Conservation (phyloP, 2,888 invertebrate genomes). For the Sinohyriopsis cumingii region DNA sequence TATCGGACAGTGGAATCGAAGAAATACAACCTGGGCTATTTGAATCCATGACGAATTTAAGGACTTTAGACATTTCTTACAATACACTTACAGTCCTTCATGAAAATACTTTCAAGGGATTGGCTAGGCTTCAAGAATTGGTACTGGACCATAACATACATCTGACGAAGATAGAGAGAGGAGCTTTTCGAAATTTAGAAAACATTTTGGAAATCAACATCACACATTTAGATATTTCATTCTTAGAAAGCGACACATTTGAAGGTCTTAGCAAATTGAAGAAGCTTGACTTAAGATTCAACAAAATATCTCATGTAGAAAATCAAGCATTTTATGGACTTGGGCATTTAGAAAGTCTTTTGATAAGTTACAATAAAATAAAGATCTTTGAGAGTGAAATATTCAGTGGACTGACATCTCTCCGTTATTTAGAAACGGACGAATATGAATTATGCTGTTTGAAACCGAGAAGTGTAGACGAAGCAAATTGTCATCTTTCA, state of each 20-base stretch:
- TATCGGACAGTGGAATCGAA: conserved; percentile 1
- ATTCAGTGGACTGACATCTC: conserved; percentile 12
- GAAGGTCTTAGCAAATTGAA: too few relatives aligned
- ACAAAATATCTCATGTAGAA: not conserved
- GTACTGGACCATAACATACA: not conserved
- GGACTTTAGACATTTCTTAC: not conserved
- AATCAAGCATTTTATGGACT: not conserved
- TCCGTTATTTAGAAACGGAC: conserved; percentile 16
- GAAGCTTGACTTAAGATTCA: too few relatives aligned
- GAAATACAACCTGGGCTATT: not conserved
- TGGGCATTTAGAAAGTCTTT: conserved; percentile 8
- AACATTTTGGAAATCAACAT: conserved; percentile 8
- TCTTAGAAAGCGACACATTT: too few relatives aligned
- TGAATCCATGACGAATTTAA: not conserved
- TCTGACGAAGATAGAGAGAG: conserved; percentile 4
- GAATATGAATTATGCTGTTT: conserved; percentile 1
- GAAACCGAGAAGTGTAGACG: not conserved
- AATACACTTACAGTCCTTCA: not conserved
- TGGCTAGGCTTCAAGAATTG: conserved; percentile 11
- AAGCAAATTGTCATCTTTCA: conserved; percentile 14
- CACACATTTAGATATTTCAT: not conserved
- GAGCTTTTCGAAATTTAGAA: conserved; percentile 8
- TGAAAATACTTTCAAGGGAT: conserved; percentile 2
- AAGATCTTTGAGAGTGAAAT: conserved; percentile 18
- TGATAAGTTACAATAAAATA: conserved; percentile 22